Percentiles rank a stretch among this genome's conserved stretches.
phyloP scores from a whole-genome alignment of 2,113 vertebrate species.

The Pagrus major region DNA sequence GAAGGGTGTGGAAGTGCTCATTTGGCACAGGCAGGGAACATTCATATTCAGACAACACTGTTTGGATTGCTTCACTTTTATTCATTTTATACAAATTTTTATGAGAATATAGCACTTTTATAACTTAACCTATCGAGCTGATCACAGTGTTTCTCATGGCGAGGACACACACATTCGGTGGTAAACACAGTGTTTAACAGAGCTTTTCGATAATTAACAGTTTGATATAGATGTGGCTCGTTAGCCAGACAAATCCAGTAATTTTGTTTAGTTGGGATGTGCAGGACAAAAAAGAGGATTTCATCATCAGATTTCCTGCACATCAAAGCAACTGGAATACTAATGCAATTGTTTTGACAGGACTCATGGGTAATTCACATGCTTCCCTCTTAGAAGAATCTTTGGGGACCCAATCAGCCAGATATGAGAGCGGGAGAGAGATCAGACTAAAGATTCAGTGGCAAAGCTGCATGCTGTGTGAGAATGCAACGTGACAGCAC shows the following conservation, averaged over 20 bases:
- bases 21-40: neutral
- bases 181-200: neutral
- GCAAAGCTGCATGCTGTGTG: neutral
- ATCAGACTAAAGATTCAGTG: constrained; percentile 10
- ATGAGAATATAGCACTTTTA: neutral
- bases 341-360: constrained; percentile 57
- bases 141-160: neutral
- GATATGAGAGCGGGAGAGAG: constrained; percentile 3
- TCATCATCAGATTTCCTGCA: constrained; percentile 36
- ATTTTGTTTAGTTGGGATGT: constrained; percentile 24
- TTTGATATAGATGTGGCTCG: constrained; percentile 11
- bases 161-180: neutral
- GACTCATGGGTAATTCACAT: constrained; percentile 56
- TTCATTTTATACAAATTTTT: neutral
- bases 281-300: constrained; percentile 26
- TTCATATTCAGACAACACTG: neutral
- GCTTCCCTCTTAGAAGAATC: constrained; percentile 25
- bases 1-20: neutral
- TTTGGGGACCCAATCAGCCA: constrained; percentile 29
- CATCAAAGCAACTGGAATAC: constrained; percentile 59
- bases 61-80: constrained; percentile 1
- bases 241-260: constrained; percentile 13
- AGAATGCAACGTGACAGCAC: constrained; percentile 14
- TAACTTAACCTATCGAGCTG: neutral
- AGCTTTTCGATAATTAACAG: constrained; percentile 31